Evolutionary conservation across 2,113 vertebrate species (phyloP).

Genomic region (Mobula birostris): DNA sequence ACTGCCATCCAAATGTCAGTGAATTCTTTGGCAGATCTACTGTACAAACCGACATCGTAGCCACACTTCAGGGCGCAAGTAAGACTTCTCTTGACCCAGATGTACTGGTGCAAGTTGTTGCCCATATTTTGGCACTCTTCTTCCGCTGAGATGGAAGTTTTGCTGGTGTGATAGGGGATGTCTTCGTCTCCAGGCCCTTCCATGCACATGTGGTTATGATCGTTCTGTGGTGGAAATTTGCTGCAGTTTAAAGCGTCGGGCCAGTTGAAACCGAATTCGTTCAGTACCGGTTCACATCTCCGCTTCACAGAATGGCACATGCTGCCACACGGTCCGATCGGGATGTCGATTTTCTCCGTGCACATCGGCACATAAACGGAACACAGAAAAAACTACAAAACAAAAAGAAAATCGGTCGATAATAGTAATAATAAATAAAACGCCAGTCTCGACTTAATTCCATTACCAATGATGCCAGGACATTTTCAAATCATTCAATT

Average conservation of each 20-base stretch:
- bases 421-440: background rate
- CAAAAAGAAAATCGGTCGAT: slow-evolving; percentile 41
- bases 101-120: slow-evolving; percentile 76
- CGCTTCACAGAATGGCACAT: slow-evolving; percentile 95
- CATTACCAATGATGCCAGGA: background rate
- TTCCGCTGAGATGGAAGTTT: slow-evolving; percentile 67
- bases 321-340: slow-evolving; percentile 90
- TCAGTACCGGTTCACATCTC: slow-evolving; percentile 86
- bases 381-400: slow-evolving; percentile 88
- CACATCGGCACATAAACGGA: slow-evolving; percentile 97
- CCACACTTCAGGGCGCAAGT: slow-evolving; percentile 87
- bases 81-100: slow-evolving; percentile 87
- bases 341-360: slow-evolving; percentile 96
- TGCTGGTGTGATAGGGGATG: slow-evolving; percentile 65
- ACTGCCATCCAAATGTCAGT: slow-evolving; percentile 97
- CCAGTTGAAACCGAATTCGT: slow-evolving; percentile 94
- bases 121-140: slow-evolving; percentile 82
- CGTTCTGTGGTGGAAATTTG: slow-evolving; percentile 92
- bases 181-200: slow-evolving; percentile 93
- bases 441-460: background rate
- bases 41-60: slow-evolving; percentile 87
- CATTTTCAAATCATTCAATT: background rate
- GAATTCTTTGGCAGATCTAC: slow-evolving; percentile 83
- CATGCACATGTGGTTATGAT: slow-evolving; percentile 99
- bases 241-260: slow-evolving; percentile 92